Evolutionary conservation across 2,113 vertebrate genomes (phyloP).

Genomic region (Lamprologus ornatipinnis): DNA sequence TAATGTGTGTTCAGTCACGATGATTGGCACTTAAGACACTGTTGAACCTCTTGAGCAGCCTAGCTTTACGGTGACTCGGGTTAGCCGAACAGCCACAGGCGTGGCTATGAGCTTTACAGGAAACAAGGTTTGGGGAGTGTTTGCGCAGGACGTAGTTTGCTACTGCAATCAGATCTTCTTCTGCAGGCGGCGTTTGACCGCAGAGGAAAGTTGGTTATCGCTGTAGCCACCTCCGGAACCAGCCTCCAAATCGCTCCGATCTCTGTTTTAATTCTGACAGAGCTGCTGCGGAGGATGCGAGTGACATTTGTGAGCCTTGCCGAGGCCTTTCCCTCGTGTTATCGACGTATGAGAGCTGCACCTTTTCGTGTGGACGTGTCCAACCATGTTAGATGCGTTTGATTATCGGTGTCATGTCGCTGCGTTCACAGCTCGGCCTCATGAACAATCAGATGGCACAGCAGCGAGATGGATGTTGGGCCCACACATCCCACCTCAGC

Average conservation of each 20-base stretch:
- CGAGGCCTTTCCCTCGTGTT: conserved; percentile 35
- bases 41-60: neutral
- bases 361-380: neutral
- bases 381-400: conserved; percentile 2
- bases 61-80: conserved; percentile 14
- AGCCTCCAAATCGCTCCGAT: neutral
- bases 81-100: conserved; percentile 58
- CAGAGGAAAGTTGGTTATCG: neutral
- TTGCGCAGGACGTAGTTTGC: conserved; percentile 48
- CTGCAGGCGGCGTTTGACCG: neutral
- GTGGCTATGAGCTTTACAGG: conserved; percentile 68
- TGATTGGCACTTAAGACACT: neutral
- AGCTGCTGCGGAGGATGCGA: conserved; percentile 17
- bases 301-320: neutral
- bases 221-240: neutral
- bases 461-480: neutral
- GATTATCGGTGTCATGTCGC: neutral
- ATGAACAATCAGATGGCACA: neutral
- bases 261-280: neutral
- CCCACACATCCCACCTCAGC: neutral
- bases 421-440: neutral
- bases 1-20: neutral
- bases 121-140: conserved; percentile 46
- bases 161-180: neutral
- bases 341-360: conserved; percentile 8